A percentile compares a stretch with the other conserved stretches of the same genome.
These are phyloP conservation scores for Acanthaster planci DNA, from an alignment of 35 echinoderm and acorn worm species.

Conservation along the genomic window DNA sequence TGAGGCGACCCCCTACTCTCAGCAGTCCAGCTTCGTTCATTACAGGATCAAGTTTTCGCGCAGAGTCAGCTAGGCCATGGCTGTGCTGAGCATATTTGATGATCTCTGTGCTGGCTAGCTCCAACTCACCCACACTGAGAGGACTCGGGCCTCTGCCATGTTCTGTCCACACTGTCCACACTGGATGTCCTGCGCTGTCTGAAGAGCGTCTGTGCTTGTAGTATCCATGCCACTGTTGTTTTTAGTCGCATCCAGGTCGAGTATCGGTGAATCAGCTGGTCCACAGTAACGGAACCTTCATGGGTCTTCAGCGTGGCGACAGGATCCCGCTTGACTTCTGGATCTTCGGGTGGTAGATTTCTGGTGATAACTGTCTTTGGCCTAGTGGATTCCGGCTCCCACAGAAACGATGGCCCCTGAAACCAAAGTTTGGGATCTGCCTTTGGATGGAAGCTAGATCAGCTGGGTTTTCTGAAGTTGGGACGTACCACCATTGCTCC, in stretches of 20 bases:
- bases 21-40: slow-evolving; percentile 42
- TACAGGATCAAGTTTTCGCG: slow-evolving; percentile 23
- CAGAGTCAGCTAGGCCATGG: not conserved
- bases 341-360: not conserved
- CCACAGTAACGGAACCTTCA: not conserved
- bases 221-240: not conserved
- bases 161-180: not conserved
- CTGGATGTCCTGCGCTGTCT: not conserved
- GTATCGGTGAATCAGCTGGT: not conserved
- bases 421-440: slow-evolving; percentile 30
- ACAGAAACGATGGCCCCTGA: slow-evolving; percentile 57
- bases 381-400: not conserved
- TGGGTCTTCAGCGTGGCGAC: not conserved
- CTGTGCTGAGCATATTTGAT: not conserved
- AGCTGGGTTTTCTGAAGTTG: slow-evolving; percentile 38
- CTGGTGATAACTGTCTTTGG: not conserved
- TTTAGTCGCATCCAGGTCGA: not conserved
- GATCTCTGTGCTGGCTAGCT: not conserved
- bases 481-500: slow-evolving; percentile 57
- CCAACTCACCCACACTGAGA: not conserved
- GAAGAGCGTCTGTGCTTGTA: not conserved
- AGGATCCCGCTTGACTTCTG: not conserved
- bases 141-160: not conserved
- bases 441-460: slow-evolving; percentile 42
- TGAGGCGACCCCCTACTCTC: slow-evolving; percentile 60